These are phyloP conservation scores for Agrochola circellaris DNA, from an alignment of 2,888 invertebrate species.

Conservation along the genomic window DNA sequence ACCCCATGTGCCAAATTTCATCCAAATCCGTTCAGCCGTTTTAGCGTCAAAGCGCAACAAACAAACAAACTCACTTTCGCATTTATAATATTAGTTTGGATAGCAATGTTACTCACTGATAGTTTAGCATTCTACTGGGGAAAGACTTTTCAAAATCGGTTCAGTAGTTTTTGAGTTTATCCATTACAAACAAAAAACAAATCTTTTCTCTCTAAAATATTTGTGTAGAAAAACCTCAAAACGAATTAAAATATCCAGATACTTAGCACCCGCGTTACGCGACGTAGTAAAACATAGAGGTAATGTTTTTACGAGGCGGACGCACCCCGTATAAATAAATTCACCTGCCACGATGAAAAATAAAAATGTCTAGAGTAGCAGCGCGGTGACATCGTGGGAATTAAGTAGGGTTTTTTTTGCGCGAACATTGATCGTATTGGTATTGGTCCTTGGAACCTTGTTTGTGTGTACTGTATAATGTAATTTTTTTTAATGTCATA, in stretches of 20 bases:
- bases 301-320: conserved; percentile 63
- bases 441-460: background rate
- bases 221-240: background rate
- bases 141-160: no score
- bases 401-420: conserved; percentile 46
- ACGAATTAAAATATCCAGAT: conserved; percentile 21
- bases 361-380: conserved; percentile 54
- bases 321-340: conserved; percentile 59
- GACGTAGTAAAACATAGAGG: conserved; percentile 44
- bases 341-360: conserved; percentile 60
- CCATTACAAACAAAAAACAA: no score
- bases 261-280: conserved; percentile 29
- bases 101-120: no score
- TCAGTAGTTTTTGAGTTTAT: no score
- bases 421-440: conserved; percentile 3
- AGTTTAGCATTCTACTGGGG: no score
- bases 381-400: background rate
- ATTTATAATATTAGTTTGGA: no score
- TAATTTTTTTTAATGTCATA: no score
- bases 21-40: no score
- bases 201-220: no score
- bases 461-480: background rate
- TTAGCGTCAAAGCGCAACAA: no score
- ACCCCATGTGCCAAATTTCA: no score
- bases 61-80: no score